A percentile compares a stretch with the other conserved stretches of the same genome.
Conservation (phyloP, 2,113 vertebrate genomes). For the Heterocephalus glaber region DNA sequence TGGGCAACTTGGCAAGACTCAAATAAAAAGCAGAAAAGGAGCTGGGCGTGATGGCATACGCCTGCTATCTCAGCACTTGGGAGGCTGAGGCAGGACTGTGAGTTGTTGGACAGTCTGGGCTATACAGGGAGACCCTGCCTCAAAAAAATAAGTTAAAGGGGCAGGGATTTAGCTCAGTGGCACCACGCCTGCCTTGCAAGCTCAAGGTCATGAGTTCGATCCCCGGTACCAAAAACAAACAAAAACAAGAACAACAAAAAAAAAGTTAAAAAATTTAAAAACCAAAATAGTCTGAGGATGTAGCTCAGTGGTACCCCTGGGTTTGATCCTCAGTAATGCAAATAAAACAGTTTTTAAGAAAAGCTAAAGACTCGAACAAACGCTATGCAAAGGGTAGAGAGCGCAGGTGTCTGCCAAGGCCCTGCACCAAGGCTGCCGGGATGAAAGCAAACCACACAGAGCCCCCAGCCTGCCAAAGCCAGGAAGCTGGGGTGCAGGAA, state of each 20-base stretch:
- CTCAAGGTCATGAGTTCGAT: too few species aligned
- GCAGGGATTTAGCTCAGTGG: too few species aligned
- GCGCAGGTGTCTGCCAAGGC: neutral
- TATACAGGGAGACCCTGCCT: neutral
- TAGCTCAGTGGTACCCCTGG: neutral
- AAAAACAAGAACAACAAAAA: too few species aligned
- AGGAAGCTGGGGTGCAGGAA: neutral
- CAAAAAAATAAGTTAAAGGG: neutral
- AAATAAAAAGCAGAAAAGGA: too few species aligned
- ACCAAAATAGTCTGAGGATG: neutral
- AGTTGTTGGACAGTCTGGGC: neutral
- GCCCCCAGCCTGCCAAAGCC: neutral
- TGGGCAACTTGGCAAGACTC: too few species aligned
- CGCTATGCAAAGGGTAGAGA: accelerated
- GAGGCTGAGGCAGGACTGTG: neutral
- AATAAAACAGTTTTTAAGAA: neutral
- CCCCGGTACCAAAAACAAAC: too few species aligned
- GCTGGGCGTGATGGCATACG: too few species aligned
- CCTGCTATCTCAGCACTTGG: neutral
- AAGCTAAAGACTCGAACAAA: neutral
- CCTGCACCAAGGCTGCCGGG: neutral
- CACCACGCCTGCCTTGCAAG: too few species aligned
- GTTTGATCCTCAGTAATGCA: neutral
- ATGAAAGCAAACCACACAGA: neutral
- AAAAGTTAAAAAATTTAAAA: neutral